Evolutionary conservation across 2,113 vertebrate species (phyloP).

Genomic region (Dolichotis patagonum): DNA sequence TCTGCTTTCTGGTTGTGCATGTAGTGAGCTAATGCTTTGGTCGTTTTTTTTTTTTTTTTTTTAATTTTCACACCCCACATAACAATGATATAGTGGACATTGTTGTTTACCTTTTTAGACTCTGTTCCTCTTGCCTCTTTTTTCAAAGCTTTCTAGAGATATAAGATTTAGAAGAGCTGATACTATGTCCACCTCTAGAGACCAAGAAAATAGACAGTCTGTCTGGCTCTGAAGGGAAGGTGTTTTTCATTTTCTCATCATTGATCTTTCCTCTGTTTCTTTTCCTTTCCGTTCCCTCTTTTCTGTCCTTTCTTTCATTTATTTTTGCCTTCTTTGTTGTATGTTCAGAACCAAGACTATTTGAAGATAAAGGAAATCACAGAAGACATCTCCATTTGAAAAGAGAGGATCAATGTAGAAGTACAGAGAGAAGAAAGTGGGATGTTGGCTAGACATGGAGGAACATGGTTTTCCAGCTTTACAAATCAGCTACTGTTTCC

Average conservation of each 20-base stretch:
- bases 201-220: neutral
- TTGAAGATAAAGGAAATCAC: neutral
- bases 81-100: neutral
- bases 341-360: neutral
- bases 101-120: neutral
- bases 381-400: neutral
- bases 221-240: neutral
- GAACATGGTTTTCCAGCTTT: neutral
- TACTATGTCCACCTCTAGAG: neutral
- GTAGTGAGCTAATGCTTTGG: neutral
- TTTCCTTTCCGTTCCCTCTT: neutral
- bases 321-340: neutral
- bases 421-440: neutral
- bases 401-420: neutral
- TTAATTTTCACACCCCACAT: neutral
- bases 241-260: neutral
- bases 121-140: neutral
- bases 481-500: neutral
- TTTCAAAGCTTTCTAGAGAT: neutral
- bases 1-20: neutral
- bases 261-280: neutral
- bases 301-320: neutral
- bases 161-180: slow-evolving; percentile 22
- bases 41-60: neutral
- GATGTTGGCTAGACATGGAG: neutral